phyloP scores from a whole-genome alignment of 2,113 vertebrate genomes.

The Ascaphus truei region DNA sequence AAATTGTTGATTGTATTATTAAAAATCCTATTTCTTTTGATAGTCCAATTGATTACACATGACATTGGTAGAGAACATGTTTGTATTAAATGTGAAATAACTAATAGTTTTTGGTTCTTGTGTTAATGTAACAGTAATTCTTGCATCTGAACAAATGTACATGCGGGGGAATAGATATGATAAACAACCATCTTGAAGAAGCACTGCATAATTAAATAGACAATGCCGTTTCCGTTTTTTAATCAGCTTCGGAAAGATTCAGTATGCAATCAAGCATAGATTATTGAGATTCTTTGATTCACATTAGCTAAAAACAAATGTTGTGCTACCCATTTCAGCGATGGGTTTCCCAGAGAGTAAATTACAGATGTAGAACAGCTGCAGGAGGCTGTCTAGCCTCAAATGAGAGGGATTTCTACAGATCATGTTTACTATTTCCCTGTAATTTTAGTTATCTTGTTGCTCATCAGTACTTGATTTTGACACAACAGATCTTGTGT shows the following conservation, averaged over 20 bases:
- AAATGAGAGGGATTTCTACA: background rate
- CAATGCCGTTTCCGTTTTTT: background rate
- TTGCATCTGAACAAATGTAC: background rate
- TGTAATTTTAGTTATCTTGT: background rate
- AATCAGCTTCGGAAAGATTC: background rate
- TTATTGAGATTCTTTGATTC: background rate
- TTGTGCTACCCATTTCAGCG: background rate
- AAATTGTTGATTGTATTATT: background rate
- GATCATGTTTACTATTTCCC: background rate
- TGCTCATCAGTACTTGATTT: background rate
- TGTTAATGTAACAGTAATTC: background rate
- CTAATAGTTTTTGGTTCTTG: background rate
- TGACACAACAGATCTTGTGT: background rate
- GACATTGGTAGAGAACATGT: conserved; percentile 1
- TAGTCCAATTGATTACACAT: background rate
- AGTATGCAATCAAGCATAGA: background rate
- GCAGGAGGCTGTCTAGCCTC: background rate
- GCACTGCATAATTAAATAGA: background rate
- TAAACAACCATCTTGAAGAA: background rate
- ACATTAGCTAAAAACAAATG: too few species aligned
- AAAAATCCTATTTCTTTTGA: background rate
- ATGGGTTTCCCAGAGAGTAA: background rate
- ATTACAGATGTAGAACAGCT: background rate
- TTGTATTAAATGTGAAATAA: background rate
- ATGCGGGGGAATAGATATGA: background rate